Conservation (phyloP, 2,888 invertebrate species). For the Zeuzera pyrina region DNA sequence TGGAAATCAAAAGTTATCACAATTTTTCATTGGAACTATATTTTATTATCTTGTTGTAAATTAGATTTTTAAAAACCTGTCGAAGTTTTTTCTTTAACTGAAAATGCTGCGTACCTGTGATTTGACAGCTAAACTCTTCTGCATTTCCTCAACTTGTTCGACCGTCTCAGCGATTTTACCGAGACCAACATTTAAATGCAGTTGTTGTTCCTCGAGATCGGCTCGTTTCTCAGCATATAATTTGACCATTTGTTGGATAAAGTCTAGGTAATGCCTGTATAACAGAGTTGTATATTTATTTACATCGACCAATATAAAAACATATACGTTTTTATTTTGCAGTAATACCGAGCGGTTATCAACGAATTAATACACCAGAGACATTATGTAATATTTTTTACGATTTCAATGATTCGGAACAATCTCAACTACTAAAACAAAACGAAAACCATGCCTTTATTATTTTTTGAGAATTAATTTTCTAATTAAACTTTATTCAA, state of each 20-base stretch:
- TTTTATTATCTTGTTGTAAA: too few species aligned
- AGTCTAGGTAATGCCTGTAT: slow-evolving; percentile 93
- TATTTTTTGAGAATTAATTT: too few species aligned
- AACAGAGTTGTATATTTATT: too few species aligned
- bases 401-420: too few species aligned
- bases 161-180: slow-evolving; percentile 99
- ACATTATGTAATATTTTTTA: too few species aligned
- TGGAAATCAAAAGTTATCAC: slow-evolving; percentile 22
- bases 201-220: slow-evolving; percentile 98
- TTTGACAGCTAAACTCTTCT: slow-evolving; percentile 97
- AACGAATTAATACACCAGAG: slow-evolving; percentile 2
- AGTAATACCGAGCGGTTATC: too few species aligned
- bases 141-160: slow-evolving; percentile 99
- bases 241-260: slow-evolving; percentile 99
- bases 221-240: slow-evolving; percentile 97
- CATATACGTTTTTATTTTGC: too few species aligned
- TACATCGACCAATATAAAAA: too few species aligned
- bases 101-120: slow-evolving; percentile 75
- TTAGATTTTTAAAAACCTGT: neutral
- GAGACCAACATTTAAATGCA: slow-evolving; percentile 98
- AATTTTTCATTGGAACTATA: too few species aligned
- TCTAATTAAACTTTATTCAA: too few species aligned
- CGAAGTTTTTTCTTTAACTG: neutral
- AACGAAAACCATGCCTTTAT: too few species aligned
- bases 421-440: too few species aligned